Conservation (phyloP, 2,797 vertebrate genomes). For the Pelochelys cantorii region DNA sequence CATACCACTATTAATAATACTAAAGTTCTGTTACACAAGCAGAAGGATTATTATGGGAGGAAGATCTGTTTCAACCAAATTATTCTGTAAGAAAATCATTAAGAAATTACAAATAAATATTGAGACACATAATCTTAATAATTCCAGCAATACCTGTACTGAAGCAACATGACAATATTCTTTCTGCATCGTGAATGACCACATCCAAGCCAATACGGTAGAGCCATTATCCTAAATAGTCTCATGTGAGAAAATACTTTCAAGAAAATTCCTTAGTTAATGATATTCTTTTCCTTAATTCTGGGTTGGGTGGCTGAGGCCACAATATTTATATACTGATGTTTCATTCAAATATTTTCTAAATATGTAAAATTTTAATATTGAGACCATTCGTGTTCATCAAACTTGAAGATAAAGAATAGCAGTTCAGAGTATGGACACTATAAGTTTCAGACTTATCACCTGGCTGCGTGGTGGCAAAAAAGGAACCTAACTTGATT, state of each 20-base stretch:
- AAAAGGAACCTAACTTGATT: background rate
- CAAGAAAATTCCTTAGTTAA: background rate
- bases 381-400: background rate
- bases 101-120: background rate
- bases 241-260: background rate
- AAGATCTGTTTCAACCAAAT: background rate
- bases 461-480: background rate
- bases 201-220: accelerated
- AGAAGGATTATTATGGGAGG: background rate
- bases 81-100: background rate
- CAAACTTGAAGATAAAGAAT: background rate
- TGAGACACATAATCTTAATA: background rate
- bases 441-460: background rate
- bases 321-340: background rate
- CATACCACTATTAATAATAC: background rate
- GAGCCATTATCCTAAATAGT: background rate
- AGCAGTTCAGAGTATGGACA: background rate
- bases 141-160: background rate
- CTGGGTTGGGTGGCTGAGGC: background rate
- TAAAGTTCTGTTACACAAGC: background rate
- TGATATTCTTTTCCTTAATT: background rate
- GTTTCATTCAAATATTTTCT: background rate
- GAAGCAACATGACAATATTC: background rate
- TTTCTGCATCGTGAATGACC: accelerated
- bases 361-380: background rate